phyloP scores from a whole-genome alignment of 2,888 invertebrate species.

The Troglohyphantes excavatus region DNA sequence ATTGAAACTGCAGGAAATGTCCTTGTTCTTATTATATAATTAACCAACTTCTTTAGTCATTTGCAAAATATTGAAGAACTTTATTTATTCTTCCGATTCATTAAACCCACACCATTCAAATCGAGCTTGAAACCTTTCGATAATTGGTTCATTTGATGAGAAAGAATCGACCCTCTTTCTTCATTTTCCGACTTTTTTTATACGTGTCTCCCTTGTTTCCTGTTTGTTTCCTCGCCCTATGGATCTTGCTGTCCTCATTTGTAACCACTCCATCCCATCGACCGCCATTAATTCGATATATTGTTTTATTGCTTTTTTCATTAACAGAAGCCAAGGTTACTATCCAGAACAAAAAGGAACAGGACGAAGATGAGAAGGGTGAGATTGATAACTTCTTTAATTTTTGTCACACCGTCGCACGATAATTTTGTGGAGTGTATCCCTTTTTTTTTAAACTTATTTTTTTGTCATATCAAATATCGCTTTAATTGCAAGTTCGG shows the following conservation, averaged over 20 bases:
- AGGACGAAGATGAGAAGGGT: conserved; percentile 52
- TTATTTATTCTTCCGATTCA: background rate
- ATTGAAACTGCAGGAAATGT: too few species aligned
- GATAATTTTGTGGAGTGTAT: background rate
- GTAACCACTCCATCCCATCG: conserved; percentile 62
- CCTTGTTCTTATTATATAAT: too few species aligned
- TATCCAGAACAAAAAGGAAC: conserved; percentile 50
- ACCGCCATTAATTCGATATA: conserved; percentile 54
- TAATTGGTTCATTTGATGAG: conserved; percentile 42
- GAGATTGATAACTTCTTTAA: conserved; percentile 69
- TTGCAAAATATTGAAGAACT: background rate
- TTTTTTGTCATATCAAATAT: conserved; percentile 40
- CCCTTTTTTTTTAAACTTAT: background rate
- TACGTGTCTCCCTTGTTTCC: background rate
- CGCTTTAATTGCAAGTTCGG: conserved; percentile 51
- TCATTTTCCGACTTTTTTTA: conserved; percentile 15
- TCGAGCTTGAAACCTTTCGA: conserved; percentile 43
- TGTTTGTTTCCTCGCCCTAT: background rate
- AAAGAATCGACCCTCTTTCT: conserved; percentile 35
- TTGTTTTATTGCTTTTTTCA: conserved; percentile 70
- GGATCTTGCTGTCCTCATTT: conserved; percentile 18
- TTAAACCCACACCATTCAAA: conserved; percentile 24
- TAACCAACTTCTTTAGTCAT: too few species aligned
- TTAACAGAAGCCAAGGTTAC: conserved; percentile 64
- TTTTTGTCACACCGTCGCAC: conserved; percentile 45